A percentile compares a stretch with the other conserved stretches of the same genome.
Evolutionary conservation across 1,140 invertebrate genomes (phyloP).

Genomic region (Monochamus saltuarius): DNA sequence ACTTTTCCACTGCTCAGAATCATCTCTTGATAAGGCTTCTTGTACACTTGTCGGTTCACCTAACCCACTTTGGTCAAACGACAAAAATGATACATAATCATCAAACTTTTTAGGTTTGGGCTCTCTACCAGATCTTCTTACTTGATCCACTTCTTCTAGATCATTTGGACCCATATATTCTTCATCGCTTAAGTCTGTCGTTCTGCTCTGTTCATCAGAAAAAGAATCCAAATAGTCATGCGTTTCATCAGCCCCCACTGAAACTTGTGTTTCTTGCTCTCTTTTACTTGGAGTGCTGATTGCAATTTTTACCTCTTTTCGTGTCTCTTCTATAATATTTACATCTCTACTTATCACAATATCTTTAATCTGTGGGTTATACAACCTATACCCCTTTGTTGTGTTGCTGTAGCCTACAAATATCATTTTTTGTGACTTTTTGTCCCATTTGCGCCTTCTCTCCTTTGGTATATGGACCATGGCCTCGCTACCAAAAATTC

Average conservation of each 20-base stretch:
- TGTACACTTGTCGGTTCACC: slow-evolving; percentile 21
- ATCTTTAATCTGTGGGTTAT: slow-evolving; percentile 2
- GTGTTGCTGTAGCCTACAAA: slow-evolving; percentile 41
- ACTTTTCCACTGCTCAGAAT: slow-evolving; percentile 38
- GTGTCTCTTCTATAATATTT: slow-evolving; percentile 6
- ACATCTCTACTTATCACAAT: slow-evolving; percentile 22
- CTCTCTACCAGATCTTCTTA: slow-evolving; percentile 23
- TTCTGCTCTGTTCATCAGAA: too few species aligned
- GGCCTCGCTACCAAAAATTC: slow-evolving; percentile 41
- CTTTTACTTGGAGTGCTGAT: not conserved
- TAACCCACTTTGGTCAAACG: not conserved
- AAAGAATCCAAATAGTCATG: too few species aligned
- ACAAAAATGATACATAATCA: slow-evolving; percentile 26
- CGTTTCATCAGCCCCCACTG: slow-evolving; percentile 1
- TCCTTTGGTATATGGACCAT: slow-evolving; percentile 35
- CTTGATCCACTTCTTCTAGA: not conserved
- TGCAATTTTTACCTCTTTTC: not conserved
- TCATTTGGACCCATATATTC: too few species aligned
- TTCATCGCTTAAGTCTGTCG: too few species aligned
- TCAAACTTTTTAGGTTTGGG: slow-evolving; percentile 27
- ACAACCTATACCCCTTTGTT: slow-evolving; percentile 36
- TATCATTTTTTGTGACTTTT: slow-evolving; percentile 40
- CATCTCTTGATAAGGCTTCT: slow-evolving; percentile 34
- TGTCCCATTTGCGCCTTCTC: slow-evolving; percentile 37
- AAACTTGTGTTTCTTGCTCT: not conserved